Base-by-base conservation (phyloP, 2,888 invertebrate genomes). In the Rhabditoides inermis region DNA sequence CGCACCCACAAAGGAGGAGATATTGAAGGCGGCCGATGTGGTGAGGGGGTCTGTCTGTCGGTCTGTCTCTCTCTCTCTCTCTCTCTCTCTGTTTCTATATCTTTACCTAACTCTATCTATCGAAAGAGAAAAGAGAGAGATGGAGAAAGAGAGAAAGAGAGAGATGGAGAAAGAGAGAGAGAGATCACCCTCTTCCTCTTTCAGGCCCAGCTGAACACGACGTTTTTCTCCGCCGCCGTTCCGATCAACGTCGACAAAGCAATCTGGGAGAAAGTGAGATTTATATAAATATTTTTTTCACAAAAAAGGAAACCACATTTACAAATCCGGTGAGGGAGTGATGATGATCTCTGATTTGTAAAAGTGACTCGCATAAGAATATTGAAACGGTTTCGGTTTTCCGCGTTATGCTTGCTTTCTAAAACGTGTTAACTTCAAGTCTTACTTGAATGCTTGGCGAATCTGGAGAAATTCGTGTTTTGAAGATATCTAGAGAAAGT, bases 211-310 rank as follows among this genome's bases (percentile, higher is more conserved):
- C 53, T 67, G 26, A 60, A 60, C 45, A 54, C 61, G 6, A 58
- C 60, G 1, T 61, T 60, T 36, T 67, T 67, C 55, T 67, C 67
- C 0, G 67, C 64, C 0, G 67, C 67, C 1, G 64, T 67, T 37
- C 67, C 67, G n/a, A 55, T 64, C 28, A 52, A 53, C 7, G 61
- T 65, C 3, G 63, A 67, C 39, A 56, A 60, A 27, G 49, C 51
- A 23, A 57, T 61, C 30, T 67, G 64, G 64, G 67, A 67, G 52
- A 59, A 61, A 45, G 63, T 67, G 64, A 57, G 23, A 10, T 5
- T 2, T 36, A 39, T n/a, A n/a, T 45, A 28, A 27, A n/a, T 18
- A 45, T 2, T 18, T 12, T 32, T 15, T 1, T 32, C 35, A 32
- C 10, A 32, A 32, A 15, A 1, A 15, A 12, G n/a, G 35, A 1